Conservation (phyloP, 2,113 vertebrate genomes). For the Podilymbus podiceps region DNA sequence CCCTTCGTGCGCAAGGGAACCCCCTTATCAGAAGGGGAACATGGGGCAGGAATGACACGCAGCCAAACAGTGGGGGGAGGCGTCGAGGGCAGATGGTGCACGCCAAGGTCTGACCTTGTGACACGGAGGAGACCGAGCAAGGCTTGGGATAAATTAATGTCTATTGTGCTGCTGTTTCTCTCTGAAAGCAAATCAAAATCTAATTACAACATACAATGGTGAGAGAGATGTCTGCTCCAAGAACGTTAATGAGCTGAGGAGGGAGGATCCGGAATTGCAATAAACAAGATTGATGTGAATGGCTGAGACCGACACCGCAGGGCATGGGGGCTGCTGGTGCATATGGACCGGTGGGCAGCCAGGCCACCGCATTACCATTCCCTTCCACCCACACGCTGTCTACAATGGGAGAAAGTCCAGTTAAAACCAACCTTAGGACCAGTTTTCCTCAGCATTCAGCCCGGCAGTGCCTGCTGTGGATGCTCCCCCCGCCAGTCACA, state of each 20-base stretch:
- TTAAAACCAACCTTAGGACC: background rate
- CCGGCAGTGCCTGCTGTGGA: background rate
- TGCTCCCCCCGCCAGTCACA: background rate
- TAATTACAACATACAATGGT: conserved; percentile 50
- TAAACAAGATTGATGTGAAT: background rate
- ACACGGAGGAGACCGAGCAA: background rate
- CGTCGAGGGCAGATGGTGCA: background rate
- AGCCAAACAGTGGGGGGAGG: background rate
- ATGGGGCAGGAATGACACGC: rapidly evolving
- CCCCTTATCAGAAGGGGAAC: background rate
- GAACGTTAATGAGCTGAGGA: conserved; percentile 33
- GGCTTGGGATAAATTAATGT: conserved; percentile 16
- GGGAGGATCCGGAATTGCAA: conserved; percentile 9
- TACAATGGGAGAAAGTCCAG: background rate
- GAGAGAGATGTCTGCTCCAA: background rate
- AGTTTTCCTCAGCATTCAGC: background rate
- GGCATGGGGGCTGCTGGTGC: background rate
- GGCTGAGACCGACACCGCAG: background rate
- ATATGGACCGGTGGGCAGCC: rapidly evolving
- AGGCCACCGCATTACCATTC: rapidly evolving
- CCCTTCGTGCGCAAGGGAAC: background rate
- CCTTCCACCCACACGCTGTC: background rate
- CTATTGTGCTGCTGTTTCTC: background rate
- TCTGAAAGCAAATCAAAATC: conserved; percentile 52
- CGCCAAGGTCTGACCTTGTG: background rate